phyloP scores from a whole-genome alignment of 30 jellyfish, hydroid and myxozoan species.

The Sanderia malayensis region DNA sequence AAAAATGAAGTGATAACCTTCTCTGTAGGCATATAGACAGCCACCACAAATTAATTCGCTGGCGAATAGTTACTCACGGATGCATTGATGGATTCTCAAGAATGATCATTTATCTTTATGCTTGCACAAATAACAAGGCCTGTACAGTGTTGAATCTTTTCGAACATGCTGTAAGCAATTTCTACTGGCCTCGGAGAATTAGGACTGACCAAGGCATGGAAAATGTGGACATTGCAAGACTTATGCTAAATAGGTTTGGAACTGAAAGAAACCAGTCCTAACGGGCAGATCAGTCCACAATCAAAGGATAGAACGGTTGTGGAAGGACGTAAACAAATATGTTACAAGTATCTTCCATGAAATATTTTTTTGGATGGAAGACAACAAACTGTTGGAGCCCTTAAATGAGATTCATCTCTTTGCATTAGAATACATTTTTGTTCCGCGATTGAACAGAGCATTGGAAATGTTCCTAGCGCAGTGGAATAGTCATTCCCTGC shows the following conservation, averaged over 20 bases:
- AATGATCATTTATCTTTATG: no score
- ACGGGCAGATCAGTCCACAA: conserved; percentile 34
- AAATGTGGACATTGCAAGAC: conserved; percentile 21
- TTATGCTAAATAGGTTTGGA: conserved; percentile 25
- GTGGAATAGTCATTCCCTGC: conserved; percentile 29
- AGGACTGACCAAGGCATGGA: conserved; percentile 42
- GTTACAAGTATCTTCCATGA: conserved; percentile 21
- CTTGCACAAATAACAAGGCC: no score
- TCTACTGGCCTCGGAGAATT: no score
- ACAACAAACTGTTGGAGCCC: conserved; percentile 8
- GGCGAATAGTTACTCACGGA: conserved; percentile 7
- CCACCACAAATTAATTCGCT: no score
- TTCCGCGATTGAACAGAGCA: conserved; percentile 28
- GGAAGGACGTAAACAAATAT: conserved; percentile 26
- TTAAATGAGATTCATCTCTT: conserved; percentile 17
- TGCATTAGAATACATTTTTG: conserved; percentile 15
- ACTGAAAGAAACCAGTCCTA: conserved; percentile 27
- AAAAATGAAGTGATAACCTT: background rate
- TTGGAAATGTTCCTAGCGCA: conserved; percentile 3
- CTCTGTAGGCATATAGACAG: conserved; percentile 10
- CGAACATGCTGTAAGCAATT: no score
- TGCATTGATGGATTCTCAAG: conserved; percentile 26
- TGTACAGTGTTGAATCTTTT: no score
- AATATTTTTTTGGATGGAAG: conserved; percentile 28
- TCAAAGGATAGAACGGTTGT: conserved; percentile 24